A percentile compares a stretch with the other conserved stretches of the same genome.
Evolutionary conservation across 2,113 vertebrate species (phyloP).

Genomic region (Trogon surrucura): DNA sequence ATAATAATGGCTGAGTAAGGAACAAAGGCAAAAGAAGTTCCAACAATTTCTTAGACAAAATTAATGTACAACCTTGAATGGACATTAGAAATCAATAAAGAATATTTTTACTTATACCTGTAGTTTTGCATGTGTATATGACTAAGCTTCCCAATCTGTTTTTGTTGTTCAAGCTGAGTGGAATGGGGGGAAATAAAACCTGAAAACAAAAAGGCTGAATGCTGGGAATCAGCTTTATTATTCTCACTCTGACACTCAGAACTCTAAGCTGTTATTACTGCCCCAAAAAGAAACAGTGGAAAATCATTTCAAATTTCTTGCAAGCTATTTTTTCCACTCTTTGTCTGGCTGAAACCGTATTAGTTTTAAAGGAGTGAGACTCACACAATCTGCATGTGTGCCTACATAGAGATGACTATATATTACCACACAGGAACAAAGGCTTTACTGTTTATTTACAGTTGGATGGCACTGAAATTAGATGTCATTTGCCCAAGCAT

Average conservation of each 20-base stretch:
- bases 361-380: background rate
- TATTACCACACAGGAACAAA: background rate
- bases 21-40: background rate
- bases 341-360: background rate
- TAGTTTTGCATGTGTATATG: background rate
- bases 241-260: background rate
- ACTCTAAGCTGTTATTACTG: background rate
- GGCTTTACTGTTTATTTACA: background rate
- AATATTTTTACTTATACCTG: background rate
- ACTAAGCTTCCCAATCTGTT: background rate
- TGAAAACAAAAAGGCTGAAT: background rate
- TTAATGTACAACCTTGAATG: background rate
- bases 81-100: background rate
- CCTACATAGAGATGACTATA: background rate
- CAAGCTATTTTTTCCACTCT: background rate
- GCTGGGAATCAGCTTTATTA: background rate
- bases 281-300: background rate
- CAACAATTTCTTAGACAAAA: background rate
- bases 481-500: background rate
- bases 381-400: background rate
- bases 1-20: background rate
- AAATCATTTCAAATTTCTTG: background rate
- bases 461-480: constrained; percentile 5
- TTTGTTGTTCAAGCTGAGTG: background rate
- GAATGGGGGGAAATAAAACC: background rate